These are phyloP conservation scores for Eleginops maclovinus DNA, from an alignment of 2,113 vertebrate genomes.

Conservation along the genomic window DNA sequence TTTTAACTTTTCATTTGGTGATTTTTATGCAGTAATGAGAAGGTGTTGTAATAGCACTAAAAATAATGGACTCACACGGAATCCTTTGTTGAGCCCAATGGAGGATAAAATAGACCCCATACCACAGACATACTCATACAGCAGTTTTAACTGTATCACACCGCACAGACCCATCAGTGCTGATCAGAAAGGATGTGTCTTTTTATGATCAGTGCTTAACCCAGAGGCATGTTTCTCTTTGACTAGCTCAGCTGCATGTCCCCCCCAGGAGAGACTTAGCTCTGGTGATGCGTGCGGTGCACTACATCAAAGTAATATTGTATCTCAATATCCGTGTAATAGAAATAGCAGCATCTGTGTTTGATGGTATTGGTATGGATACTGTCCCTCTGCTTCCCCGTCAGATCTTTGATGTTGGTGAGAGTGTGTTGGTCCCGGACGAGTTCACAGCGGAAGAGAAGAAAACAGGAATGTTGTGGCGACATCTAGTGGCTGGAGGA, in stretches of 20 bases:
- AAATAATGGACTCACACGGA: no score
- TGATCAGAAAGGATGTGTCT: background rate
- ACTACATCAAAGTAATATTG: no score
- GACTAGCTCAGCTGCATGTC: no score
- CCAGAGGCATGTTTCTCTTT: no score
- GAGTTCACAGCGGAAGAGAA: conserved; percentile 96
- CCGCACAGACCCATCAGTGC: background rate
- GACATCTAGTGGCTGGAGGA: conserved; percentile 95
- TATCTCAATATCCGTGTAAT: no score
- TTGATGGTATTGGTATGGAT: conserved; percentile 76
- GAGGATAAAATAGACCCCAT: no score
- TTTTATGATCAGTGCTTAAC: background rate
- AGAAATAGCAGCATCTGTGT: no score
- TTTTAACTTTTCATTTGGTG: no score
- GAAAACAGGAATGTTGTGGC: conserved; percentile 97
- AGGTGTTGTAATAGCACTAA: no score
- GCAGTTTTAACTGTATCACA: background rate
- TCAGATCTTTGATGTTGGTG: conserved; percentile 97
- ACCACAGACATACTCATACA: background rate
- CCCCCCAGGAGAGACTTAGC: no score
- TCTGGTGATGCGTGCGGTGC: no score
- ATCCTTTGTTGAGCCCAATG: background rate
- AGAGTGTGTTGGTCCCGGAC: conserved; percentile 94
- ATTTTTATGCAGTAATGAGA: no score
- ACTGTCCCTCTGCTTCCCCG: background rate